Evolutionary conservation across 2,113 vertebrate species (phyloP).

Genomic region (Brachirus orientalis): DNA sequence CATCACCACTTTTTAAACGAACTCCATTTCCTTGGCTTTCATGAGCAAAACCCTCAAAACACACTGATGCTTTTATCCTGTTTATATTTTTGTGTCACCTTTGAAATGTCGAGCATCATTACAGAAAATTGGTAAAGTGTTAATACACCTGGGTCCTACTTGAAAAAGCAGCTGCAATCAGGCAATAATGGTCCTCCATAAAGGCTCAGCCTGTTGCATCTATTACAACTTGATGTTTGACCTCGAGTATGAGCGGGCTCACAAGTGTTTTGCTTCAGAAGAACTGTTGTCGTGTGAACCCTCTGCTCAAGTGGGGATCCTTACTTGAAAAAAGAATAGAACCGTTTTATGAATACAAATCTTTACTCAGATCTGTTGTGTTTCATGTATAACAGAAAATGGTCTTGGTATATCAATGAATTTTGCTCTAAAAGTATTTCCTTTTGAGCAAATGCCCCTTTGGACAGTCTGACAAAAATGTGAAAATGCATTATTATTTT

Average conservation of each 20-base stretch:
- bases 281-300: conserved; percentile 23
- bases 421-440: not conserved
- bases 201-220: conserved; percentile 50
- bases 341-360: conserved; percentile 7
- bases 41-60: conserved; percentile 20
- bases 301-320: conserved; percentile 16
- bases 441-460: not conserved
- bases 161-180: conserved; percentile 63
- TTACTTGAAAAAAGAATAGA: not conserved
- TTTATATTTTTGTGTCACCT: conserved; percentile 18
- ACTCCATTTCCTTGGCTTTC: not conserved
- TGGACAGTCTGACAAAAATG: too few species aligned
- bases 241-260: conserved; percentile 48
- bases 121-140: conserved; percentile 72
- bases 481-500: too few species aligned
- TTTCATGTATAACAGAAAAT: conserved; percentile 12
- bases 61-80: conserved; percentile 29
- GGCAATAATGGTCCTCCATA: conserved; percentile 66
- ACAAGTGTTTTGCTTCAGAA: conserved; percentile 46
- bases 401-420: not conserved
- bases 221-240: conserved; percentile 53
- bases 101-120: conserved; percentile 58
- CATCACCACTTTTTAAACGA: not conserved
- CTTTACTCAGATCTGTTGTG: conserved; percentile 9
- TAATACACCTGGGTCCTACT: conserved; percentile 79